Evolutionary conservation across 2,113 vertebrate species (phyloP), one percentile per base, ranked within the genome.

Genomic region (Urocynchramus pylzowi): DNA sequence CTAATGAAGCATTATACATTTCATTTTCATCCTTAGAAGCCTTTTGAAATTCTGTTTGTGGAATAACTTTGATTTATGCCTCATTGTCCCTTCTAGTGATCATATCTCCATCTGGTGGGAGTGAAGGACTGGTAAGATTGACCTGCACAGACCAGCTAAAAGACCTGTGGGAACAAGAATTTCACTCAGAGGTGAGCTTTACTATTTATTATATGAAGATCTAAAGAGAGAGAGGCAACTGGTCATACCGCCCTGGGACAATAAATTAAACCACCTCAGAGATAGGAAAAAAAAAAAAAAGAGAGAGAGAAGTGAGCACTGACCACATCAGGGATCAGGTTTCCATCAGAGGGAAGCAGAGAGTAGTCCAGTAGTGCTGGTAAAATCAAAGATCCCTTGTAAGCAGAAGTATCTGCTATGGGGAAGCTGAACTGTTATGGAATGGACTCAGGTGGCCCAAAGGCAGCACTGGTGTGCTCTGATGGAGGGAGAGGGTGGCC

Each of bases 51-150:
- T 68, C 39, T 56, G 15, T 75, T 92, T 90, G n/a, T 71, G 90
- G 68, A 84, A 60, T 63, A 86, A 86, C 47, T 84, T 94, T 78
- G 41, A 85, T 88, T 93, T 86, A 84, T n/a, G 37, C 37, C 56
- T 77, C 47, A 16, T 49, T 67, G 28, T 81, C 49, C 83, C 84
- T 94, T 64, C 53, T 23, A 84, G 83, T 57, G 92, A 87, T 85
- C 35, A 14, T 87, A 93, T 67, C 91, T 94, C 89, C 78, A 87
- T 89, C 93, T 85, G 84, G 71, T 83, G 93, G 80, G 92, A 80
- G 60, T 1, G 2, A 91, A 81, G 86, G 50, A 76, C 87, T 69
- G 47, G 49, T 61, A 44, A 90, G 78, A 73, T 12, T 53, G 80
- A 89, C 77, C 92, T 52, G 50, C 65, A 63, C 49, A 82, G 49